These are phyloP conservation scores for Pampus argenteus DNA, from an alignment of 2,797 vertebrate genomes.

Conservation along the genomic window DNA sequence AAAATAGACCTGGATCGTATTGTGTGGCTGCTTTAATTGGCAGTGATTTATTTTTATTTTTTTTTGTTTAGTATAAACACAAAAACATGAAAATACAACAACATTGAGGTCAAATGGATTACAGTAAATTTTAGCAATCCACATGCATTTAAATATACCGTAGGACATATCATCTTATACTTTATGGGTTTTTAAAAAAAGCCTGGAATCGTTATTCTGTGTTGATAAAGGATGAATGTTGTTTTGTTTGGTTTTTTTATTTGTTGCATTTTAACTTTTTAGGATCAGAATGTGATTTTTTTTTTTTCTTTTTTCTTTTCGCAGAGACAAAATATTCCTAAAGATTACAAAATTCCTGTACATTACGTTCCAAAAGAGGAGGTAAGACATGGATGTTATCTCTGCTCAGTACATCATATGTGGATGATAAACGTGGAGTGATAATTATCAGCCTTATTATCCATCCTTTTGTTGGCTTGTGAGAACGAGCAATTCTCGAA, in stretches of 20 bases:
- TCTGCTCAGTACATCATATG: background rate
- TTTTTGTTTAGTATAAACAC: background rate
- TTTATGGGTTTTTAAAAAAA: too few species aligned
- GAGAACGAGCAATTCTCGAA: too few species aligned
- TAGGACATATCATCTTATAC: too few species aligned
- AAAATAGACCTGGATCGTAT: background rate
- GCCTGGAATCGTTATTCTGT: too few species aligned
- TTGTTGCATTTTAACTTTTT: too few species aligned
- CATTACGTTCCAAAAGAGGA: constrained; percentile 82
- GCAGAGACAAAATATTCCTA: constrained; percentile 89
- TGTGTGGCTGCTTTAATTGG: background rate
- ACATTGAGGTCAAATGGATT: too few species aligned
- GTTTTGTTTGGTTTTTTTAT: too few species aligned
- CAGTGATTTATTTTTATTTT: too few species aligned
- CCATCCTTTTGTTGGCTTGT: background rate
- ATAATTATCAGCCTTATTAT: background rate
- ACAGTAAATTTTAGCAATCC: too few species aligned
- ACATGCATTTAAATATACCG: too few species aligned
- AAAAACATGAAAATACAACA: background rate
- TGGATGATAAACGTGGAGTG: background rate
- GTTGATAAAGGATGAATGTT: background rate
- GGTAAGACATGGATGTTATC: constrained; percentile 70
- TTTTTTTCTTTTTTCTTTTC: constrained; percentile 58
- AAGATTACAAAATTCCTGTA: constrained; percentile 88
- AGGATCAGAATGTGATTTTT: too few species aligned